Base-by-base conservation (phyloP, 2,888 invertebrate genomes). In the Stenodema calcarata region DNA sequence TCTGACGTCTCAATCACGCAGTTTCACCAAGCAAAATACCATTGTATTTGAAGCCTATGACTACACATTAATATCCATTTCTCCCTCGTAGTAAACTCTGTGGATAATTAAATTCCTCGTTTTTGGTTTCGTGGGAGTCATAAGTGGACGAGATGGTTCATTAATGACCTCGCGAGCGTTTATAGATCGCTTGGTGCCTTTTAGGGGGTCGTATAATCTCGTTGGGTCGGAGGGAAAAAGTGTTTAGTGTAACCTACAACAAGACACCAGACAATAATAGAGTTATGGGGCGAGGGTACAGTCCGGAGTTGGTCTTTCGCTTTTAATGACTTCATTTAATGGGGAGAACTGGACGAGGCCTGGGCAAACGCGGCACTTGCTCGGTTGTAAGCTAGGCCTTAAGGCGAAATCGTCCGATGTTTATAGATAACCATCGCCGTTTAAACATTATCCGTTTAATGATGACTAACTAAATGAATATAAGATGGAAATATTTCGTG, bases 231-330 rank as follows among this genome's bases (percentile, higher is more conserved):
- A 18, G 62, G 11, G 62, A 62, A 62, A 62, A 62, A 62, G 62
- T 62, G 62, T 62, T 62, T 62, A 62, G 62, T 62, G 62, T 62
- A 62, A 62, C 62, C n/a, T 62, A 62, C 62, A 62, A 62, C 62
- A 62, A 62, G 62, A 62, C 62, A 62, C 62, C 62, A 62, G 62
- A 62, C 62, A 62, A 62, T 62, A 62, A 62, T 62, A 62, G 62
- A 62, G 62, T 62, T 62, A 62, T 62, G 62, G 62, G 27, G 23
- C 27, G 23, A 23, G 62, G 62, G 23, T 62, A 62, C 18, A 62
- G 62, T 62, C 62, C 62, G 62, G 62, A 62, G 62, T 62, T 62
- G 62, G 62, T 62, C 62, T 62, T 62, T 27, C 62, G 23, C 62
- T 62, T 62, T 62, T 62, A 62, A 62, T 62, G 62, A 23, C 62